phyloP scores from a whole-genome alignment of 1,140 invertebrate genomes.

The Araneus ventricosus region DNA sequence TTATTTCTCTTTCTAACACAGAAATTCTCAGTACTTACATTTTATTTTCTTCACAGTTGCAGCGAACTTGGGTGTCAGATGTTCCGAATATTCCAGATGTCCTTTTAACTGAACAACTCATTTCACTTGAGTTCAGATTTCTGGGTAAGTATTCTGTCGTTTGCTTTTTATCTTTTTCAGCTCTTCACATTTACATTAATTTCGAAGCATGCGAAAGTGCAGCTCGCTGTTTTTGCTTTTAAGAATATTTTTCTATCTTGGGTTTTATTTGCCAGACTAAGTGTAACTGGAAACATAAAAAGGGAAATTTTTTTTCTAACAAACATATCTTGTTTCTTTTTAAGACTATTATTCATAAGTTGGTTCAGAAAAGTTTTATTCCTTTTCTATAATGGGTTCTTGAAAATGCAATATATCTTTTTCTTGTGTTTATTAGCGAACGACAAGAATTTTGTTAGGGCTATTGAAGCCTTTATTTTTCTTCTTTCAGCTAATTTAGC shows the following conservation, averaged over 20 bases:
- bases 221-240: background rate
- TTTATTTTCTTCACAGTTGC: background rate
- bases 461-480: too few relatives aligned
- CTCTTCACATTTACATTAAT: conserved; percentile 18
- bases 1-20: background rate
- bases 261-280: background rate
- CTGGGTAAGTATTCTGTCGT: background rate
- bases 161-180: background rate
- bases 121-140: conserved; percentile 8
- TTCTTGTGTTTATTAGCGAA: background rate
- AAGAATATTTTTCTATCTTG: background rate
- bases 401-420: background rate
- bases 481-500: too few relatives aligned
- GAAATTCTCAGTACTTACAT: background rate
- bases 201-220: background rate
- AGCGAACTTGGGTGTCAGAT: background rate
- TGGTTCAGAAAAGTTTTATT: background rate
- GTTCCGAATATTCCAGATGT: conserved; percentile 13
- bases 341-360: background rate
- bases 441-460: too few relatives aligned
- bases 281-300: background rate
- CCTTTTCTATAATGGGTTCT: background rate
- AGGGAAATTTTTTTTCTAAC: background rate
- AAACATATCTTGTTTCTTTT: conserved; percentile 22
- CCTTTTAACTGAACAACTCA: conserved; percentile 18